Evolutionary conservation across 1,140 invertebrate genomes (phyloP).

Genomic region (Phocides pigmalion): DNA sequence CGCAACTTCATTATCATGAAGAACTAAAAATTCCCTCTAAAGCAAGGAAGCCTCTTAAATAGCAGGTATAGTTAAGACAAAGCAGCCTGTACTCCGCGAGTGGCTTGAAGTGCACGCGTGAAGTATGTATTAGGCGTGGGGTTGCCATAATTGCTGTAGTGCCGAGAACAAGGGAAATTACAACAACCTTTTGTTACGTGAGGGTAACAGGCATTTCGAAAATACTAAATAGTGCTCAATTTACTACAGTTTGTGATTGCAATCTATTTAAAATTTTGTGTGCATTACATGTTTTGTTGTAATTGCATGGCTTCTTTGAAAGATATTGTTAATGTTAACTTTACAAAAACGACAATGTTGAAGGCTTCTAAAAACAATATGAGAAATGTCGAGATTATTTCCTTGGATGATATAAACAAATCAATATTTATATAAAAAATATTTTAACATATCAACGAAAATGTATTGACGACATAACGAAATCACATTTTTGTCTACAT

Average conservation of each 20-base stretch:
- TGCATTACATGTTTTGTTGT: too few relatives aligned
- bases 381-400: too few relatives aligned
- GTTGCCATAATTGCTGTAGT: conserved; percentile 16
- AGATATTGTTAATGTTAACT: not conserved
- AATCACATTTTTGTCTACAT: too few relatives aligned
- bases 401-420: too few relatives aligned
- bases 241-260: not conserved
- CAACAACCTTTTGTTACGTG: conserved; percentile 12
- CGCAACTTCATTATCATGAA: conserved; percentile 4
- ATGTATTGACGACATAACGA: too few relatives aligned
- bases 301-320: not conserved
- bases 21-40: conserved; percentile 8
- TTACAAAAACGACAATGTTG: too few relatives aligned
- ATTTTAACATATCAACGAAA: too few relatives aligned
- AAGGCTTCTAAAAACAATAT: too few relatives aligned
- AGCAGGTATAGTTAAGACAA: conserved; percentile 20
- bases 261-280: too few relatives aligned
- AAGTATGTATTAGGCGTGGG: conserved; percentile 19
- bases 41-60: conserved; percentile 4
- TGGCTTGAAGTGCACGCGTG: conserved; percentile 8
- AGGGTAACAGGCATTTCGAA: not conserved
- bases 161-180: conserved; percentile 16
- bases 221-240: not conserved
- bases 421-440: too few relatives aligned
- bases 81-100: not conserved